Evolutionary conservation across 2,797 vertebrate genomes (phyloP).

Genomic region (Apogon talboti): DNA sequence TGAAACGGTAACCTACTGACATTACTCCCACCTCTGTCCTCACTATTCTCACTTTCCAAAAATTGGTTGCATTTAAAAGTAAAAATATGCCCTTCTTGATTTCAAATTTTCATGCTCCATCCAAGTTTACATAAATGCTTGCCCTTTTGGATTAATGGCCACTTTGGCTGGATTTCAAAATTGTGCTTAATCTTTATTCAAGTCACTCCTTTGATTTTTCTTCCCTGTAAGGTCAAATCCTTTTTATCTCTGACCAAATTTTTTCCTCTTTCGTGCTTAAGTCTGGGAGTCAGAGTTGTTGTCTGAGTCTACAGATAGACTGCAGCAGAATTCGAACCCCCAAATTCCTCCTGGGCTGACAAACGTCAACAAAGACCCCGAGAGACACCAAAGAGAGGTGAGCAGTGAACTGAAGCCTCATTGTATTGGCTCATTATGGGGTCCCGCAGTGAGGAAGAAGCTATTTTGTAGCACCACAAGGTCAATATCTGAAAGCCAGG

Average conservation of each 20-base stretch:
- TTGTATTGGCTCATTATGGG: conserved; percentile 82
- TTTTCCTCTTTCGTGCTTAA: conserved; percentile 47
- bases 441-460: conserved; percentile 81
- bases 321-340: conserved; percentile 69
- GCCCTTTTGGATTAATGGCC: conserved; percentile 28
- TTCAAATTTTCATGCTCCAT: not conserved
- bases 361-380: conserved; percentile 82
- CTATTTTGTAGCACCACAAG: conserved; percentile 82
- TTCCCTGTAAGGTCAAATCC: conserved; percentile 58
- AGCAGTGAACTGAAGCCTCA: conserved; percentile 82
- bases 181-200: conserved; percentile 63
- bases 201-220: conserved; percentile 60
- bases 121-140: conserved; percentile 6
- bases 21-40: not conserved
- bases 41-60: not conserved
- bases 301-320: conserved; percentile 61
- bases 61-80: not conserved
- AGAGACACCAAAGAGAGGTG: conserved; percentile 82
- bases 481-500: conserved; percentile 81
- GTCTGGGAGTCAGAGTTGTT: conserved; percentile 68
- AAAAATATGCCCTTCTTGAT: not conserved
- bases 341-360: conserved; percentile 79
- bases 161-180: conserved; percentile 57
- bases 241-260: conserved; percentile 54
- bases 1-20: not conserved